Conservation (phyloP, 2,888 invertebrate species). For the Bibio marci region DNA sequence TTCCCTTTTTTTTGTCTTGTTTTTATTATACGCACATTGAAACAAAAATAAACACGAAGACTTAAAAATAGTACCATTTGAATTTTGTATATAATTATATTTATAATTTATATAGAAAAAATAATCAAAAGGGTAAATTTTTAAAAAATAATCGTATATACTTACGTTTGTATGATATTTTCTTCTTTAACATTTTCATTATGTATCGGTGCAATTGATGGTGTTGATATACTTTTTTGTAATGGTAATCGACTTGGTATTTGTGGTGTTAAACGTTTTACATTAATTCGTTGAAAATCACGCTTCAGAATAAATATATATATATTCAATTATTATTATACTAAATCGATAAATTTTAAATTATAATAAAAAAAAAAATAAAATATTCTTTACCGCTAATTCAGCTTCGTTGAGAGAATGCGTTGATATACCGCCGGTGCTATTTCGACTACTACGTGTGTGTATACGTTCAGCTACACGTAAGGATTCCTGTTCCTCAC, state of each 20-base stretch:
- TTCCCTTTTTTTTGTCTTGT: no score
- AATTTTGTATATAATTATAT: no score
- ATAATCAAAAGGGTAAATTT: no score
- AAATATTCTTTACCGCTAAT: slow-evolving; percentile 66
- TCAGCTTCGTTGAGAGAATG: slow-evolving; percentile 81
- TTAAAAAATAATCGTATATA: no score
- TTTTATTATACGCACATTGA: no score
- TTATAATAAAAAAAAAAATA: no score
- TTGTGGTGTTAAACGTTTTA: slow-evolving; percentile 31
- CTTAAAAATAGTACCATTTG: no score
- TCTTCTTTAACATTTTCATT: slow-evolving; percentile 40
- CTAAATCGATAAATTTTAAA: no score
- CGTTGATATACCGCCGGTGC: slow-evolving; percentile 40
- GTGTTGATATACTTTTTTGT: slow-evolving; percentile 81
- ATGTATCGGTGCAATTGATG: slow-evolving; percentile 62
- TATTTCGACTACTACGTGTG: slow-evolving; percentile 31
- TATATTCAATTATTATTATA: no score
- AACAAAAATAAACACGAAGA: no score
- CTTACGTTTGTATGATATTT: slow-evolving; percentile 35
- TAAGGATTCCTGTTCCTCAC: slow-evolving; percentile 58
- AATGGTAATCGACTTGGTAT: slow-evolving; percentile 48
- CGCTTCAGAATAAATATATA: slow-evolving; percentile 16
- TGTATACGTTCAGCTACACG: slow-evolving; percentile 29
- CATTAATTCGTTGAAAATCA: slow-evolving; percentile 28
- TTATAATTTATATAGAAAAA: no score